A percentile compares a stretch with the other conserved stretches of the same genome.
These are phyloP conservation scores for Glareola pratincola DNA, from an alignment of 2,113 vertebrate species.

Conservation along the genomic window DNA sequence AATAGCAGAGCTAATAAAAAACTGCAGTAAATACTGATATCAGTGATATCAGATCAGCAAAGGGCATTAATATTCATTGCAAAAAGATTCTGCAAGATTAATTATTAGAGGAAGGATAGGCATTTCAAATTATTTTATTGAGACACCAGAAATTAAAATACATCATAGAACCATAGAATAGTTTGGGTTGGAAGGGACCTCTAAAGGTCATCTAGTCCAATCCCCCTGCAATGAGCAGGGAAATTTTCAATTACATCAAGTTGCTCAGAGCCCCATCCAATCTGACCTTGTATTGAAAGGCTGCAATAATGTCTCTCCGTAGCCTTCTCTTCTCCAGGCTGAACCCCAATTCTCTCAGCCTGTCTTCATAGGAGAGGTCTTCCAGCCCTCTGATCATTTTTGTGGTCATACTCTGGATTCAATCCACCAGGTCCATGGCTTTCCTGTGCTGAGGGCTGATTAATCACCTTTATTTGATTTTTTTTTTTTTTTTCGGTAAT, in stretches of 20 bases:
- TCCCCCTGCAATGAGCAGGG: not conserved
- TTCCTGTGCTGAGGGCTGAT: not conserved
- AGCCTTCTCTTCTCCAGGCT: not conserved
- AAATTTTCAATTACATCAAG: not conserved
- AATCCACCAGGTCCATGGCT: not conserved
- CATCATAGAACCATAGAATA: not conserved
- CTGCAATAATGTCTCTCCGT: not conserved
- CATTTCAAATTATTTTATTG: constrained; percentile 41
- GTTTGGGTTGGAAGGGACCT: not conserved
- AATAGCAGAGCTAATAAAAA: constrained; percentile 21
- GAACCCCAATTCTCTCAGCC: not conserved
- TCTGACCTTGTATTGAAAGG: not conserved
- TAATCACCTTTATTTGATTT: not conserved
- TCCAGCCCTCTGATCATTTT: not conserved
- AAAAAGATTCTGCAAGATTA: not conserved
- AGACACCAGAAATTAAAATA: constrained; percentile 46
- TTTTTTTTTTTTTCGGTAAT: not conserved
- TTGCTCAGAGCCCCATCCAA: not conserved
- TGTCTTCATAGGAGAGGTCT: not conserved
- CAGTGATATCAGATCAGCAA: not conserved
- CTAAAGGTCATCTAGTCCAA: not conserved
- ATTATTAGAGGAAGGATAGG: not conserved
- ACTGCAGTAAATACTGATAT: constrained; percentile 20
- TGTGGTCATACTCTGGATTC: not conserved
- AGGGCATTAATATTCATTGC: constrained; percentile 32